Percentiles rank a stretch among this genome's conserved stretches.
Conservation (phyloP, 1,140 invertebrate species). For the Drosophila nikananu region DNA sequence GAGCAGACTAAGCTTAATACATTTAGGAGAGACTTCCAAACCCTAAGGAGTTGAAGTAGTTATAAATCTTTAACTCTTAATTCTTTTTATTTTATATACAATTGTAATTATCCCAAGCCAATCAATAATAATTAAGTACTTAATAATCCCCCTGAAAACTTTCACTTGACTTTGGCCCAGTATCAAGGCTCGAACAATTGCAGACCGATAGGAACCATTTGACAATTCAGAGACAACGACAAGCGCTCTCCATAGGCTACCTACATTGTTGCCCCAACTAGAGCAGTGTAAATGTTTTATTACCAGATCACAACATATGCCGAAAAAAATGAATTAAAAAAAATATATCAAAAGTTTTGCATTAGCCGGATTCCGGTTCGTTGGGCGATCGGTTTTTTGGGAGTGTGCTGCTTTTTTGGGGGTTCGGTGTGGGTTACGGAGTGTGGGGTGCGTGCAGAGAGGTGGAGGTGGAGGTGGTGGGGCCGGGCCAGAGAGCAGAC, state of each 20-base stretch:
- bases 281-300: constrained; percentile 52
- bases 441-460: constrained; percentile 37
- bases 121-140: constrained; percentile 9
- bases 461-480: constrained; percentile 46
- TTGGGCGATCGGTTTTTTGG: constrained; percentile 34
- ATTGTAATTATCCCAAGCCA: not conserved
- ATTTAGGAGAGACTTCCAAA: not conserved
- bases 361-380: constrained; percentile 74
- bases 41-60: not conserved
- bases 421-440: constrained; percentile 17
- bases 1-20: not conserved
- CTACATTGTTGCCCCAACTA: constrained; percentile 36
- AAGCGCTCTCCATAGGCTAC: constrained; percentile 23
- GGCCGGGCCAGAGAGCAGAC: constrained; percentile 8
- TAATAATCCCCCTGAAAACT: constrained; percentile 36
- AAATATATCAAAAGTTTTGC: constrained; percentile 72
- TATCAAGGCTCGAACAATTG: not conserved
- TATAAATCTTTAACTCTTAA: not conserved
- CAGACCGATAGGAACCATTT: constrained; percentile 17
- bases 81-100: not conserved
- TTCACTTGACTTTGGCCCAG: constrained; percentile 59
- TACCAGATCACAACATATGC: constrained; percentile 23
- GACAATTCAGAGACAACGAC: constrained; percentile 39
- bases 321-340: constrained; percentile 46
- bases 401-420: constrained; percentile 16